Evolutionary conservation across 2,888 invertebrate genomes (phyloP).

Genomic region (Notodonta ziczac): DNA sequence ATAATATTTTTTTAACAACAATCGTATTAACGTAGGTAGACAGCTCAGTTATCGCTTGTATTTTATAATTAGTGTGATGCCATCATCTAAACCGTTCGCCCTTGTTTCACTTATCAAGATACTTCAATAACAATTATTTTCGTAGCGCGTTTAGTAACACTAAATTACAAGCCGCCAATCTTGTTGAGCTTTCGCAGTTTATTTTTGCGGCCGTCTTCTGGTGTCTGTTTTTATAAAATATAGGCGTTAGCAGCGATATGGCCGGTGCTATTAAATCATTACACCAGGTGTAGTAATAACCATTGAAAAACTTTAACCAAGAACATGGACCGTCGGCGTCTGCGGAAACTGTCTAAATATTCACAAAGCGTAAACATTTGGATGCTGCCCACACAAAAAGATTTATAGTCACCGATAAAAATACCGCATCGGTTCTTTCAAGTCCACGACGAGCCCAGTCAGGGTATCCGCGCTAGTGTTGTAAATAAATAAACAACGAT

Average conservation of each 20-base stretch:
- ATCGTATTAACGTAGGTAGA: not conserved
- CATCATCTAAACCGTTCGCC: slow-evolving; percentile 14
- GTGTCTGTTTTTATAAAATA: slow-evolving; percentile 35
- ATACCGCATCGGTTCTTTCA: slow-evolving; percentile 68
- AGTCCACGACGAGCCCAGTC: slow-evolving; percentile 53
- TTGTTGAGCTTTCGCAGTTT: slow-evolving; percentile 27
- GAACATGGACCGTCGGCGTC: slow-evolving; percentile 26
- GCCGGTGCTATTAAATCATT: slow-evolving; percentile 45
- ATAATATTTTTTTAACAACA: too few species aligned
- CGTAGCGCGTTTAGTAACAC: slow-evolving; percentile 15
- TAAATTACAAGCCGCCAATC: slow-evolving; percentile 17
- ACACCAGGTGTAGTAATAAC: slow-evolving; percentile 40
- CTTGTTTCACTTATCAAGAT: slow-evolving; percentile 20
- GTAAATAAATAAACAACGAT: slow-evolving; percentile 53
- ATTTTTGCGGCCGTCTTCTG: slow-evolving; percentile 25
- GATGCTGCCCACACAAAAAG: slow-evolving; percentile 71
- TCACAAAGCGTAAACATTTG: slow-evolving; percentile 61
- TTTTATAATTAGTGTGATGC: slow-evolving; percentile 16
- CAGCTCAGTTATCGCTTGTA: slow-evolving; percentile 10
- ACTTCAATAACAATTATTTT: slow-evolving; percentile 25
- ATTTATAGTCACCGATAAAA: slow-evolving; percentile 76
- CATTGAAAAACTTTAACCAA: slow-evolving; percentile 25
- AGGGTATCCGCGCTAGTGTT: slow-evolving; percentile 30
- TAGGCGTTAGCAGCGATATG: slow-evolving; percentile 28
- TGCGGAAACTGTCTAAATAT: slow-evolving; percentile 50